These are phyloP conservation scores for Catharus bicknelli DNA, from an alignment of 2,113 vertebrate genomes.

Conservation along the genomic window DNA sequence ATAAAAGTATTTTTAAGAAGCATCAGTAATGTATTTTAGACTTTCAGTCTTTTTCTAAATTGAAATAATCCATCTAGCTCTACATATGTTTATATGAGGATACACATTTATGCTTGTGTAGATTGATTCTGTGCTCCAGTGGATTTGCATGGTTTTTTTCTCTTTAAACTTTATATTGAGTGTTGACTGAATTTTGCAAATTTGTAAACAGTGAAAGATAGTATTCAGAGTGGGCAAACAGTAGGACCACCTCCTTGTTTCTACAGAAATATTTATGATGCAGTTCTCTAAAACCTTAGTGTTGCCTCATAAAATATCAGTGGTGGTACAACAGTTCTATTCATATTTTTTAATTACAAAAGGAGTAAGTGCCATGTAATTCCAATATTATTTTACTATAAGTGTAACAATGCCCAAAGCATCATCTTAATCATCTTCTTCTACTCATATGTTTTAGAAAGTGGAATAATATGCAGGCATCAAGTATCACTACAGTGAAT, in stretches of 20 bases:
- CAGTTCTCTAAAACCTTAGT: not conserved
- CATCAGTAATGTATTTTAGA: not conserved
- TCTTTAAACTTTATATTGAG: not conserved
- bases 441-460: not conserved
- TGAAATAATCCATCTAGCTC: not conserved
- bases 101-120: accelerated
- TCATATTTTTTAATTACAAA: not conserved
- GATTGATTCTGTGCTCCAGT: not conserved
- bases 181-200: not conserved
- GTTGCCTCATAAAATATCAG: not conserved
- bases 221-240: not conserved
- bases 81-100: not conserved
- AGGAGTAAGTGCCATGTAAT: not conserved
- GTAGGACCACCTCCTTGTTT: not conserved
- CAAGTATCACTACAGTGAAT: not conserved
- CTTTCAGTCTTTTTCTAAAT: not conserved
- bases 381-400: not conserved
- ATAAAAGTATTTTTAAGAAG: not conserved
- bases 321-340: not conserved
- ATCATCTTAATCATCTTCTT: not conserved
- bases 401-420: not conserved
- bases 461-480: not conserved
- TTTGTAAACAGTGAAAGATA: not conserved
- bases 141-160: not conserved
- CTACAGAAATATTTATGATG: not conserved